phyloP scores from a whole-genome alignment of 2,113 vertebrate species.

The Hyaena hyaena region DNA sequence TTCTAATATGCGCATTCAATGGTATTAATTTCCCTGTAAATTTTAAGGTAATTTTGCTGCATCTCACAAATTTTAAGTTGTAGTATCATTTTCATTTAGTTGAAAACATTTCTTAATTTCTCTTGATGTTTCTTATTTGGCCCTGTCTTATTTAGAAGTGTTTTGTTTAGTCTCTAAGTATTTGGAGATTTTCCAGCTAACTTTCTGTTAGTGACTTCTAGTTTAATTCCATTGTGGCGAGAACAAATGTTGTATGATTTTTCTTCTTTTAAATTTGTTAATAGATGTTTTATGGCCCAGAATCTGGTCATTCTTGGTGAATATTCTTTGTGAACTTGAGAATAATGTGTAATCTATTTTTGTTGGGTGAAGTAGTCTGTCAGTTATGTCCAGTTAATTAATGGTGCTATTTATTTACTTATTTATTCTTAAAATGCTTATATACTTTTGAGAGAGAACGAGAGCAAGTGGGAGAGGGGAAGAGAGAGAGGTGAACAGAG shows the following conservation, averaged over 20 bases:
- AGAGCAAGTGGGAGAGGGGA: no score
- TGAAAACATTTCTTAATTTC: not conserved
- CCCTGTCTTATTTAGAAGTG: not conserved
- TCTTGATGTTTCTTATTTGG: not conserved
- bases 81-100: not conserved
- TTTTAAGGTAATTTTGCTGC: not conserved
- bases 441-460: no score
- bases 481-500: no score
- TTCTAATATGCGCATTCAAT: not conserved
- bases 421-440: no score
- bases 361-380: not conserved
- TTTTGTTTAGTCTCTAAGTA: slow-evolving; percentile 2
- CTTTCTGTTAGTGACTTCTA: not conserved
- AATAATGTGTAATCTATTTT: not conserved
- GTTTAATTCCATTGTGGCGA: not conserved
- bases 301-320: not conserved
- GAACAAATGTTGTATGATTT: not conserved
- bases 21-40: not conserved
- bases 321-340: not conserved
- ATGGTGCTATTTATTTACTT: not conserved
- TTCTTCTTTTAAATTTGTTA: not conserved
- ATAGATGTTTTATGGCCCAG: not conserved
- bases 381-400: not conserved
- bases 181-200: not conserved
- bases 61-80: not conserved